Base-by-base conservation (phyloP, 2,113 vertebrate species). In the Sprattus sprattus region DNA sequence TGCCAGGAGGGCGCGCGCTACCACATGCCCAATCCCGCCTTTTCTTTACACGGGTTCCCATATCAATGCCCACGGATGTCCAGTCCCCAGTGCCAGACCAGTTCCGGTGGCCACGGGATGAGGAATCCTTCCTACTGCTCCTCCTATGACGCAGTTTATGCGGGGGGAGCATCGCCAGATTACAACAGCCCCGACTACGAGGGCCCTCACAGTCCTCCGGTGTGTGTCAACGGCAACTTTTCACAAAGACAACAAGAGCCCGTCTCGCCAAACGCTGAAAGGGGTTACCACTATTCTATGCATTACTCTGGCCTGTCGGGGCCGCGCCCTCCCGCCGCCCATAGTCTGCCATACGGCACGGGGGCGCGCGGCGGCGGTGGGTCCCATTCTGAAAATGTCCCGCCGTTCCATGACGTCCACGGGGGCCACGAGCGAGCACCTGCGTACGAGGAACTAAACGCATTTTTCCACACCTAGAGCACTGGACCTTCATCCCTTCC, bases 211-310 rank as follows among this genome's bases (percentile, higher is more conserved):
- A 99, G 98, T 88, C 98, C 98, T 4, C 96, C 97, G 3, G 96
- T 96, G 86, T 99, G 98, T 91, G 94, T 97, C 91, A 98, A 98
- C 85, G 96, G 97, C 89, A 97, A 96, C 85, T 96, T 97, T 92
- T 95, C 97, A 28, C 95, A 97, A 91, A 96, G 97, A 93, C 96
- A 97, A 91, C 97, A 98, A 94, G 94, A 95, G 85, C 54, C 93
- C 6, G 95, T 95, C 82, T 96, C 96, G 83, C 95, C 97, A 0
- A 97, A 99, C 92, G 93, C 96, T 81, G 98, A 99, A 90, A 97
- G 98, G 93, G 97, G 96, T 94, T 99, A 98, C 92, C 97, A 98
- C 89, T 99, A 98, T 93, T 98, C 98, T 96, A 97, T 99, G 97
- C 97, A 99, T 95, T 99, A 98, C 93, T 96, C 97, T 88, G 95